Evolutionary conservation across 64 coral and sea anemone genomes (phyloP), one percentile per base, ranked within the genome.

Genomic region (Platygyra sinensis): DNA sequence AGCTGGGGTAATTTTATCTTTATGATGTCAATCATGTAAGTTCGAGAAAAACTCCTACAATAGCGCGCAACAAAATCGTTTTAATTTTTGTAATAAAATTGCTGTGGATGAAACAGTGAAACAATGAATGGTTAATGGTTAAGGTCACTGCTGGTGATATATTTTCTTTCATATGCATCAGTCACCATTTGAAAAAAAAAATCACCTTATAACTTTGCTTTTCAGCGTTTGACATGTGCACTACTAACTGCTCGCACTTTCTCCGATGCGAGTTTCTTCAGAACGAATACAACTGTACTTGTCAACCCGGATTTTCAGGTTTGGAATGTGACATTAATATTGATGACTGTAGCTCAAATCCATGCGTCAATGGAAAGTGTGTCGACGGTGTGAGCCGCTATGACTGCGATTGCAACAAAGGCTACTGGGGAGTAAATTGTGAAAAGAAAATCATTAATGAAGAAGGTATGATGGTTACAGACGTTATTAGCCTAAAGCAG

Each of bases 261-360:
- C 78, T 61, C 4, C 1, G 61, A 10, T 80, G 78, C 27, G 78
- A 80, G 54, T 62, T 54, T 79, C 51, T 24, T 30, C 22, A 79
- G 76, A 24, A 24, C 11, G 13, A 30, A 39, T 32, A 42, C 25
- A 46, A 46, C 73, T 75, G 73, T 36, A 49, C 3, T 12, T 75
- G 73, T 49, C 76, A 79, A 79, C 10, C 76, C 50, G 76, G 76
- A n/a, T 88, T 88, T 24, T 49, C 78, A 94, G 96, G 96, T 39
- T 74, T 67, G 67, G 90, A 94, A 27, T 98, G 96, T 88, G 86
- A 98, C 30, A 84, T 98, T 20, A 92, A 98, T 57, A 98, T 94
- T 10, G 80, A 98, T 87, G 96, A 98, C 20, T 98, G 96, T 86
- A 90, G 89, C 22, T 90, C 86, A 6, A 93, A 82, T 78, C 87